Base-by-base conservation (phyloP, 2,113 vertebrate genomes). In the Sorex fumeus region DNA sequence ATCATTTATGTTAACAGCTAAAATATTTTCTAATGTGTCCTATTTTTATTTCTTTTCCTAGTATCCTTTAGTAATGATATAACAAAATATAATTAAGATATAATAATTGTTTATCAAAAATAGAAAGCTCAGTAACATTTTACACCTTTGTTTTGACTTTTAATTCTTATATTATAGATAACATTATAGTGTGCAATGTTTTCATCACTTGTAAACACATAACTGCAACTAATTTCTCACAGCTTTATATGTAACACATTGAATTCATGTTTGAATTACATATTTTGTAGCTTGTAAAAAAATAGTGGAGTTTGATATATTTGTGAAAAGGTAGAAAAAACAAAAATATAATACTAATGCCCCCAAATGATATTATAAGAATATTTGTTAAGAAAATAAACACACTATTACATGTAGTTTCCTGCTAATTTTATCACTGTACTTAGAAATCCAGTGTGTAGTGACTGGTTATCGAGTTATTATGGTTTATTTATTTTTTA, bases 351-450 rank as follows among this genome's bases (percentile, higher is more conserved):
- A 86, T 23, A 81, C 8, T n/a, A 71, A 40, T 84, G 62, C 84
- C 28, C 53, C 2, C 27, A n/a, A 8, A 50, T 5, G 43, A 53
- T 70, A 50, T 50, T 84, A 85, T 66, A 85, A 75, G 1, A 60
- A 19, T 6, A 8, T 64, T 72, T 77, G 21, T 62, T 1, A 27
- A 53, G 21, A 75, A 94, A 66, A 70, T n/a, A 93, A 93, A 83
- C 30, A 0, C 43, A 67, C 27, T 21, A 57, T 77, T 87, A n/a
- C 60, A 45, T 1, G 15, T 25, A 60, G 86, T 86, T 72, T 2
- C 67, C 8, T 77, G 78, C 43, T 79, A 69, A 72, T 75, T 71
- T 86, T 36, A 82, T 77, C 50, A 84, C 23, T 82, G 8, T 34
- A n/a, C 0, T 84, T 94, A 75, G 32, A 12, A 91, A 67, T 53